Conservation (phyloP, 2,797 vertebrate species). For the Amblyopsis hoosieri region DNA sequence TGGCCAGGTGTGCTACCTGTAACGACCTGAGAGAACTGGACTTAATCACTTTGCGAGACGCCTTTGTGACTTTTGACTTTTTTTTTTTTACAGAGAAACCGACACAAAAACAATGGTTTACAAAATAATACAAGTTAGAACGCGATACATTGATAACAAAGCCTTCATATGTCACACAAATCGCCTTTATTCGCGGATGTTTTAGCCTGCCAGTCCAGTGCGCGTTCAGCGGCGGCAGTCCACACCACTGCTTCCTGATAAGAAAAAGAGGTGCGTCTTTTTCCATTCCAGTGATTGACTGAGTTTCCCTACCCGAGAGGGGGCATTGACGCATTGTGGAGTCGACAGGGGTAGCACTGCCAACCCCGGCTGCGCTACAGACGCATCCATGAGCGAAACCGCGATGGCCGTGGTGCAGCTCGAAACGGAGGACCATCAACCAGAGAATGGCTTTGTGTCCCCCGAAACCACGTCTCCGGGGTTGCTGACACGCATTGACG, state of each 20-base stretch:
- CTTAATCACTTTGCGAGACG: conserved; percentile 1
- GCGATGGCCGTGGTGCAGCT: conserved; percentile 79
- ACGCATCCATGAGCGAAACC: conserved; percentile 62
- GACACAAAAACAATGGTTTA: background rate
- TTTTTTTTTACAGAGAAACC: background rate
- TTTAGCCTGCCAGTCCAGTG: conserved; percentile 2
- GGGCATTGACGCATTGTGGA: conserved; percentile 74
- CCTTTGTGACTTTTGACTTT: background rate
- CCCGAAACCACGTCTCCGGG: conserved; percentile 65
- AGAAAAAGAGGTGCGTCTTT: conserved; percentile 61
- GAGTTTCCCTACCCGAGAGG: conserved; percentile 59
- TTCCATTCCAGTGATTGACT: conserved; percentile 58
- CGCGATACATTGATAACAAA: background rate
- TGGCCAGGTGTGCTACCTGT: conserved; percentile 80
- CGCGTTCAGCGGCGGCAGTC: conserved; percentile 21
- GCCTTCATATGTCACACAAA: background rate
- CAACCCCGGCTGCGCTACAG: conserved; percentile 67
- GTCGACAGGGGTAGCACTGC: conserved; percentile 67
- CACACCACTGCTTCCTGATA: conserved; percentile 63
- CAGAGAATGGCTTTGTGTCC: conserved; percentile 83
- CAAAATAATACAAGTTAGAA: background rate
- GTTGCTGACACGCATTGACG: conserved; percentile 87
- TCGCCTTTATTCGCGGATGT: conserved; percentile 11
- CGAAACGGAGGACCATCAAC: conserved; percentile 72
- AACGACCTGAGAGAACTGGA: conserved; percentile 48